phyloP scores from a whole-genome alignment of 2,888 invertebrate species.

The Ecdyonurus torrentis region DNA sequence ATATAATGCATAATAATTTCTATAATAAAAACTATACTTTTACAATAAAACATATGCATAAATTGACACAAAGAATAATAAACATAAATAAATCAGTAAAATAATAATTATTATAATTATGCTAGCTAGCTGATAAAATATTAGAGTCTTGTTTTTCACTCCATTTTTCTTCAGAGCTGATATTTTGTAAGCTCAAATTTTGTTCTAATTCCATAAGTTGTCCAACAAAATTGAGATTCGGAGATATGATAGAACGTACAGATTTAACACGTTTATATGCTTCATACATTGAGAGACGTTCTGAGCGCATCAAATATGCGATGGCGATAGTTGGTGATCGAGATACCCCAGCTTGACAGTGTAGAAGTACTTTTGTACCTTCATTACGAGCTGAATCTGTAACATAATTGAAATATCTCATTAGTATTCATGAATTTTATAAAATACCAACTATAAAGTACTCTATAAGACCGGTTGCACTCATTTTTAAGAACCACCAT shows the following conservation, averaged over 20 bases:
- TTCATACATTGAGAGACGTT: slow-evolving; percentile 64
- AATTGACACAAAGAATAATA: no score
- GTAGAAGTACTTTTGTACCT: slow-evolving; percentile 64
- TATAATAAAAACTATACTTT: no score
- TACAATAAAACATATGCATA: no score
- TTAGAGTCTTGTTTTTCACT: not conserved
- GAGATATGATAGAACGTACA: slow-evolving; percentile 78
- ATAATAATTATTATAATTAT: no score
- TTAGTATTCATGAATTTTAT: no score
- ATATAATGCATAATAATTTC: no score
- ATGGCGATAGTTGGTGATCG: slow-evolving; percentile 89
- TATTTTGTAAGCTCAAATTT: slow-evolving; percentile 29
- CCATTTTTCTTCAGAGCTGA: not conserved
- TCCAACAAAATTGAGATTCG: slow-evolving; percentile 87
- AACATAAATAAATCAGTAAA: no score
- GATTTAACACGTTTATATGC: slow-evolving; percentile 76
- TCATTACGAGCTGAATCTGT: slow-evolving; percentile 53
- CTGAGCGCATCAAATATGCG: slow-evolving; percentile 85
- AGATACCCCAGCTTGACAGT: slow-evolving; percentile 91
- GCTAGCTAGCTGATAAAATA: not conserved
- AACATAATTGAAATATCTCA: slow-evolving; percentile 24
- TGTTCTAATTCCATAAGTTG: slow-evolving; percentile 75
- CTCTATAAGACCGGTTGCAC: no score
- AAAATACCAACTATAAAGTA: no score
- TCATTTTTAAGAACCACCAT: no score